Evolutionary conservation across 1,140 invertebrate genomes (phyloP).

Genomic region (Rhagoletis pomonella): DNA sequence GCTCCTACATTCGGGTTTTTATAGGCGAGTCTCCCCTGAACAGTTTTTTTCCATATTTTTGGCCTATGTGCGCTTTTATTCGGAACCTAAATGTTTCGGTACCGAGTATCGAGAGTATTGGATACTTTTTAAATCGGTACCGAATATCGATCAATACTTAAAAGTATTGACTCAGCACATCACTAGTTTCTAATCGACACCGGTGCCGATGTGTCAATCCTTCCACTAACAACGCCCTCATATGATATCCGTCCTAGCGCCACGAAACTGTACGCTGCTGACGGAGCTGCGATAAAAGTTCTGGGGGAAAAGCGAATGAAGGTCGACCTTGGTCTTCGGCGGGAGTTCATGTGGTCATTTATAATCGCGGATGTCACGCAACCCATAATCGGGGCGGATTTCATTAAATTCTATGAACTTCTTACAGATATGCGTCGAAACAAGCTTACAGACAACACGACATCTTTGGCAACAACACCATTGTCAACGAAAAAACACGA

Average conservation of each 20-base stretch:
- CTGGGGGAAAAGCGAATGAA: not conserved
- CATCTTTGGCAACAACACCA: not conserved
- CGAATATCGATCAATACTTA: too few species aligned
- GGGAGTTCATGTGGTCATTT: constrained; percentile 40
- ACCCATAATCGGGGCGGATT: constrained; percentile 23
- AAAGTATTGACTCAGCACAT: too few species aligned
- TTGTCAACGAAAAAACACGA: not conserved
- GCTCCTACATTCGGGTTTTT: too few species aligned
- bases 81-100: too few species aligned
- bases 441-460: constrained; percentile 27
- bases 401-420: constrained; percentile 33
- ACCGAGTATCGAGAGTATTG: too few species aligned
- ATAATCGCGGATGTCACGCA: constrained; percentile 39
- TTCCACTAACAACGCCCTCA: too few species aligned
- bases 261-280: constrained; percentile 9
- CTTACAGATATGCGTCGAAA: constrained; percentile 15
- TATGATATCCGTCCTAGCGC: not conserved
- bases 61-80: too few species aligned
- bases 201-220: constrained; percentile 26
- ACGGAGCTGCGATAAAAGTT: not conserved
- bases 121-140: too few species aligned
- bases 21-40: too few species aligned
- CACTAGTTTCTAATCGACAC: not conserved
- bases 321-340: constrained; percentile 1
- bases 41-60: too few species aligned